These are phyloP conservation scores for Patagioenas fasciata DNA, from an alignment of 2,113 vertebrate genomes.

Conservation along the genomic window DNA sequence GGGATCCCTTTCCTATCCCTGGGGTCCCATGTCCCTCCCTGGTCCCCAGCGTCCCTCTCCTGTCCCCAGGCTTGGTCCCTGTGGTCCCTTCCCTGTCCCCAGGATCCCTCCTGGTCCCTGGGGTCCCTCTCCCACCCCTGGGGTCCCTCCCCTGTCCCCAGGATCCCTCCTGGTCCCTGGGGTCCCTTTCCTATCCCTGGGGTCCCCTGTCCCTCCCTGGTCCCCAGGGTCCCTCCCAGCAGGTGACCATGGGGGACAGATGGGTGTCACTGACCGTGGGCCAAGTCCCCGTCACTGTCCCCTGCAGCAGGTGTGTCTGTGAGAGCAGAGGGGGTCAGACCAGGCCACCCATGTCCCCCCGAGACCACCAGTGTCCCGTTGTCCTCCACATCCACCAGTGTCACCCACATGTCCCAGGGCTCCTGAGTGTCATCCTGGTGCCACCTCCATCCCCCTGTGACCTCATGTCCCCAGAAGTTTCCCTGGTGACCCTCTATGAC, in stretches of 20 bases:
- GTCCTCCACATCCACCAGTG: not conserved
- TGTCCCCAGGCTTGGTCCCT: not conserved
- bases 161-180: too few species aligned
- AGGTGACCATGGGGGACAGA: too few species aligned
- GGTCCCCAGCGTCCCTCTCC: not conserved
- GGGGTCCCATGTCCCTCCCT: not conserved
- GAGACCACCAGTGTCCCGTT: not conserved
- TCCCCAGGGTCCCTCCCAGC: not conserved
- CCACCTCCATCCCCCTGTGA: rapidly evolving
- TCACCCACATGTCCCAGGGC: not conserved
- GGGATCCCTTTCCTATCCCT: too few species aligned
- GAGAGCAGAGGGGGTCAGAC: not conserved
- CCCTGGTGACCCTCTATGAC: not conserved
- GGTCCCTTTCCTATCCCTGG: too few species aligned
- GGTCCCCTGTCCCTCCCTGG: not conserved
- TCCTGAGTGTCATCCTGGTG: not conserved
- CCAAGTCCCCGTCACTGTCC: not conserved
- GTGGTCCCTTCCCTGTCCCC: too few species aligned
- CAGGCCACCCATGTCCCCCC: rapidly evolving
- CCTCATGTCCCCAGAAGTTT: not conserved
- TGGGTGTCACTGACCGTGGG: not conserved
- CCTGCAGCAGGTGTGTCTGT: not conserved
- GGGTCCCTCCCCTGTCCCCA: too few species aligned
- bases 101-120: too few species aligned
- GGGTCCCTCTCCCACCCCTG: too few species aligned